These are phyloP conservation scores for Aphaenogaster floridana DNA, from an alignment of 1,140 invertebrate genomes.

Conservation along the genomic window DNA sequence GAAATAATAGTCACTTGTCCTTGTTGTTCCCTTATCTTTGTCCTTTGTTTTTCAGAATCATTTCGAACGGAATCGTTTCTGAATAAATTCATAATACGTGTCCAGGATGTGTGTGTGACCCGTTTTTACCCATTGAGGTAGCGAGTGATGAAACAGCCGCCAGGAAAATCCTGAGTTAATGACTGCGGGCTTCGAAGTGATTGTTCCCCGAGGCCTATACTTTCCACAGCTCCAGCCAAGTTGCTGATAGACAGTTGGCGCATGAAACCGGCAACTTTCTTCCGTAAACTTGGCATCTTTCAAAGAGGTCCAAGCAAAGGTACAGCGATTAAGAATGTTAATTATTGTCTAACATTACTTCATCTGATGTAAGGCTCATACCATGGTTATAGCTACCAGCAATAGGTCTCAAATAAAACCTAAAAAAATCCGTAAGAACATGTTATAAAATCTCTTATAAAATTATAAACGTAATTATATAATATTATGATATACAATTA, in stretches of 20 bases:
- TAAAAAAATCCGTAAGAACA: slow-evolving; percentile 27
- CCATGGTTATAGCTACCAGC: slow-evolving; percentile 55
- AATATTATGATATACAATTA: no score
- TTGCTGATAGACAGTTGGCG: slow-evolving; percentile 91
- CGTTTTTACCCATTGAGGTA: slow-evolving; percentile 90
- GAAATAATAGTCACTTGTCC: no score
- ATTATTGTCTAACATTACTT: slow-evolving; percentile 63
- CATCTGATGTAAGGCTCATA: slow-evolving; percentile 56
- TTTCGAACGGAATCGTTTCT: no score
- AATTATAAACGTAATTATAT: not conserved
- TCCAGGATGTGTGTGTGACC: no score
- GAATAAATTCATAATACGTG: no score
- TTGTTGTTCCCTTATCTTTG: no score
- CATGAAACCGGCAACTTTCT: slow-evolving; percentile 92
- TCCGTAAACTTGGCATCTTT: slow-evolving; percentile 91
- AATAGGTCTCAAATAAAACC: slow-evolving; percentile 42
- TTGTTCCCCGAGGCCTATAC: slow-evolving; percentile 84
- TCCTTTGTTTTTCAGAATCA: no score
- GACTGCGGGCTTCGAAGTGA: slow-evolving; percentile 77
- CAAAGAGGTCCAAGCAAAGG: slow-evolving; percentile 60
- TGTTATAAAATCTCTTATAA: not conserved
- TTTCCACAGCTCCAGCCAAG: slow-evolving; percentile 87
- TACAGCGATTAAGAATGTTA: slow-evolving; percentile 62
- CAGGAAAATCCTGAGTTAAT: slow-evolving; percentile 86
- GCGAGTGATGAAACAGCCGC: slow-evolving; percentile 91